These are phyloP conservation scores for Chrysomallon squamiferum DNA, from an alignment of 1,140 invertebrate species.

Conservation along the genomic window DNA sequence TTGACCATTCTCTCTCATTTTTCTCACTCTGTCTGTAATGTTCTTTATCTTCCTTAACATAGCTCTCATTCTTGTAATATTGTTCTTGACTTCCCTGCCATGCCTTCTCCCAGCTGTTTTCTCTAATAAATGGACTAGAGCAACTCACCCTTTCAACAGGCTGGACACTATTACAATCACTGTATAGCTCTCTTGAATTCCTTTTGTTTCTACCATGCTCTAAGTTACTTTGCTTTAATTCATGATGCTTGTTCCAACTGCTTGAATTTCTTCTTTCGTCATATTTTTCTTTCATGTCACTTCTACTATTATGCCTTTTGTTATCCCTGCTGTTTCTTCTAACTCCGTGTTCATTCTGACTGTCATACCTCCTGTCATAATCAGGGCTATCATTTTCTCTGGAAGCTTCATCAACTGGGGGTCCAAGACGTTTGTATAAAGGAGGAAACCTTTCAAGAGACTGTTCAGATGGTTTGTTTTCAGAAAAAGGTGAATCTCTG, in stretches of 20 bases:
- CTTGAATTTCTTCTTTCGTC: constrained; percentile 2
- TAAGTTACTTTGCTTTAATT: not conserved
- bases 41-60: not conserved
- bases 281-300: constrained; percentile 9
- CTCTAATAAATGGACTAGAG: not conserved
- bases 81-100: not conserved
- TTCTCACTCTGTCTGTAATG: not conserved
- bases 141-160: not conserved
- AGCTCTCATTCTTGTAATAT: not conserved
- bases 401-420: constrained; percentile 10
- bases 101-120: not conserved
- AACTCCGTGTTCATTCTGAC: not conserved
- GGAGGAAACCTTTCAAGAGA: constrained; percentile 5
- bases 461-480: not conserved
- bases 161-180: not conserved
- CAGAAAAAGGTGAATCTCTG: no score
- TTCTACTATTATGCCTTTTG: constrained; percentile 8
- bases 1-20: not conserved
- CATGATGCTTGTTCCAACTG: not conserved
- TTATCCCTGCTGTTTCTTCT: not conserved
- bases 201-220: not conserved
- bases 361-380: constrained; percentile 10
- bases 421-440: constrained; percentile 22
- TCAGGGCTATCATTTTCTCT: constrained; percentile 7
- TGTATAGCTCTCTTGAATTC: not conserved